Base-by-base conservation (phyloP, 2,113 vertebrate genomes). In the Willisornis vidua region DNA sequence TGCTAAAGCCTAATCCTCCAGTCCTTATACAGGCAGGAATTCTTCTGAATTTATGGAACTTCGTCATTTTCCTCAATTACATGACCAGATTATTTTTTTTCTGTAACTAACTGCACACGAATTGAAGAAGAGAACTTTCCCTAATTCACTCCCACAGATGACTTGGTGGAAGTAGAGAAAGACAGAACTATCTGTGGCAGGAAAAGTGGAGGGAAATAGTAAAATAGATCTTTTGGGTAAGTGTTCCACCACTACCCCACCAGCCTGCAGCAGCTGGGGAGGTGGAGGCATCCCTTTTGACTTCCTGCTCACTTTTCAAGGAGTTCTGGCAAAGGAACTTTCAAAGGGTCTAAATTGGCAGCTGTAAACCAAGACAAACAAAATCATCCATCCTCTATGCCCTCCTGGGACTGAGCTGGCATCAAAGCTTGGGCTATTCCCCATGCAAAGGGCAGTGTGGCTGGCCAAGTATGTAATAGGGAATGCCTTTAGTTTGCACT, bases 1-100 rank as follows among this genome's bases (percentile, higher is more conserved):
- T 13, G 7, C 83, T 96, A 90, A 84, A 94, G 11, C 8, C 35
- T 91, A 45, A 52, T 86, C 31, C 9, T 90, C 55, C 59, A 77
- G 35, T 88, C 87, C 87, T 96, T 93, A 80, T 88, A 91, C 39
- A 90, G 90, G 55, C 88, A 94, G 90, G 94, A 93, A 23, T 61
- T 93, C 59, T 86, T 87, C 72, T 74, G 48, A 23, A 58, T 61
- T 84, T 59, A 77, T 57, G 86, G 65, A 81, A 14, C 28, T 49
- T 87, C 0, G 6, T 78, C 1, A 88, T 78, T 57, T 14, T 71
- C 66, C 39, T 90, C 68, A 83, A 74, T 51, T 73, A 81, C 33
- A 49, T 28, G 82, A 66, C 55, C 8, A 25, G 35, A 65, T 77
- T 52, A 1, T 39, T 74, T 41, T 54, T 54, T 49, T 51, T 11